Evolutionary conservation across 2,888 invertebrate species (phyloP).

Genomic region (Cosmorhoe ocellata): DNA sequence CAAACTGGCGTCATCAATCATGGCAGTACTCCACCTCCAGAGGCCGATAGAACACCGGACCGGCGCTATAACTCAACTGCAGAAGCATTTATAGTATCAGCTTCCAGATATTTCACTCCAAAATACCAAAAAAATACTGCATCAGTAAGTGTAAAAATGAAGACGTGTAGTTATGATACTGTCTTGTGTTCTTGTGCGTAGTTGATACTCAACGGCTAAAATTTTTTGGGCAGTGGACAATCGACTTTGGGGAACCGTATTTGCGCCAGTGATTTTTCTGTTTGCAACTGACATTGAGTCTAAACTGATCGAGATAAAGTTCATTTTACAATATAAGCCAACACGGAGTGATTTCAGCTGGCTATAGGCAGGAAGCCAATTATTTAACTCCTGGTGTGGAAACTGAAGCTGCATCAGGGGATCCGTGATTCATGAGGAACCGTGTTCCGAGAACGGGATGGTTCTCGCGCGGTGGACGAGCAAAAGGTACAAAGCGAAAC

Average conservation of each 20-base stretch:
- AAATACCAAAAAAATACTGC: not conserved
- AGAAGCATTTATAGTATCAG: not conserved
- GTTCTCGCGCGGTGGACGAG: not conserved
- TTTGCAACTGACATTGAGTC: not conserved
- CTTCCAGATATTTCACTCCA: not conserved
- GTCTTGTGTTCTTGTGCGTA: too few species aligned
- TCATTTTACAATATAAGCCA: not conserved
- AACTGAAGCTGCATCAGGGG: constrained; percentile 18
- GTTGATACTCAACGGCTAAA: too few species aligned
- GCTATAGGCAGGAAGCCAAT: constrained; percentile 15
- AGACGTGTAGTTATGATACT: too few species aligned
- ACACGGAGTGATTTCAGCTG: not conserved
- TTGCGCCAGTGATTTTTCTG: too few species aligned
- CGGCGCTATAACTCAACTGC: constrained; percentile 16
- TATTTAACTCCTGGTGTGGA: constrained; percentile 21
- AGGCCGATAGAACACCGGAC: not conserved
- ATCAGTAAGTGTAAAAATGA: too few species aligned
- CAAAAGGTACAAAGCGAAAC: too few species aligned
- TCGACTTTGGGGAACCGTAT: too few species aligned
- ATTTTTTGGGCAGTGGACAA: too few species aligned
- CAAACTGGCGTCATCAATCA: constrained; percentile 15
- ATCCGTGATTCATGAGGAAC: constrained; percentile 18
- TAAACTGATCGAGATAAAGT: not conserved
- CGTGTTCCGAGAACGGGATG: constrained; percentile 9
- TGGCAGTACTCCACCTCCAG: not conserved